Evolutionary conservation across 1,140 invertebrate genomes (phyloP).

Genomic region (Caenorhabditis inopinata): DNA sequence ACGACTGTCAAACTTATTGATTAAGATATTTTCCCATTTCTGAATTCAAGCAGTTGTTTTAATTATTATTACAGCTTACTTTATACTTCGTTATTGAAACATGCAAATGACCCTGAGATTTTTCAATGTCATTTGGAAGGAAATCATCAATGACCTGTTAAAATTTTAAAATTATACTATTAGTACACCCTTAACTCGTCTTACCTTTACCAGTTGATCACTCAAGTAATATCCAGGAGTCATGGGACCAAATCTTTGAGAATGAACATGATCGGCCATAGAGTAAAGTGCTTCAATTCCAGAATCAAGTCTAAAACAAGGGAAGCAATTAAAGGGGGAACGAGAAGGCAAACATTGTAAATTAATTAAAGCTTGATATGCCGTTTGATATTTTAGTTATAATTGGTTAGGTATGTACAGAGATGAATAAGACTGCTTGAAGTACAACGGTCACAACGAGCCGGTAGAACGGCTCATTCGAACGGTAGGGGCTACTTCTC

Average conservation of each 20-base stretch:
- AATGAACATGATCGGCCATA: slow-evolving; percentile 61
- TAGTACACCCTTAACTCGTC: not conserved
- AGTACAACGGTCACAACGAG: no score
- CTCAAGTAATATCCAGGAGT: slow-evolving; percentile 62
- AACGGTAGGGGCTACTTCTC: no score
- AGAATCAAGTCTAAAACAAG: slow-evolving; percentile 35
- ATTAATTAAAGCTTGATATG: no score
- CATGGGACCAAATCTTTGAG: slow-evolving; percentile 57
- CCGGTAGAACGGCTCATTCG: no score
- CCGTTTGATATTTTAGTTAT: no score
- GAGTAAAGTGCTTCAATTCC: slow-evolving; percentile 56
- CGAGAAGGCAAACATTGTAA: no score
- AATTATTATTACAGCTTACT: slow-evolving; percentile 30
- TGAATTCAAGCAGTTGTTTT: slow-evolving; percentile 21
- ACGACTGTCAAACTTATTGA: slow-evolving; percentile 5
- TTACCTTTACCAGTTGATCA: slow-evolving; percentile 52
- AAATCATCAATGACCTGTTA: slow-evolving; percentile 53
- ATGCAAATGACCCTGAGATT: slow-evolving; percentile 49
- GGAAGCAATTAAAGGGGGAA: no score
- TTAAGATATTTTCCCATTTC: slow-evolving; percentile 42
- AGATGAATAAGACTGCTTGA: no score
- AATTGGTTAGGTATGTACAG: no score
- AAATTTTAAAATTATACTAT: not conserved
- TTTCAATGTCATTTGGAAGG: slow-evolving; percentile 54
- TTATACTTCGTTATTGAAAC: slow-evolving; percentile 57